Percentiles rank a stretch among this genome's conserved stretches.
phyloP scores from a whole-genome alignment of 2,113 vertebrate genomes.

The Amia ocellicauda region DNA sequence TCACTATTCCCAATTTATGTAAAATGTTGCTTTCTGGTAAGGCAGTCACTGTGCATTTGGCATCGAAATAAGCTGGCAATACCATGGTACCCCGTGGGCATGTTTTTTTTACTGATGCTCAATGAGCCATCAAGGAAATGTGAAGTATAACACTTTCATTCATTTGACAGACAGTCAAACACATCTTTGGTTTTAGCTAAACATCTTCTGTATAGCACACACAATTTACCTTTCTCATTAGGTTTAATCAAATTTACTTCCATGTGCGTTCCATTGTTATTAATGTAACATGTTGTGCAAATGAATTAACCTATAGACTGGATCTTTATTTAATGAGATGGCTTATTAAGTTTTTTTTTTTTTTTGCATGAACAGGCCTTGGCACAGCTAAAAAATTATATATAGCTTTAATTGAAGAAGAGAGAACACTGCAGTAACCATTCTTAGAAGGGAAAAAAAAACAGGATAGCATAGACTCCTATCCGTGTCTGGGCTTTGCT shows the following conservation, averaged over 20 bases:
- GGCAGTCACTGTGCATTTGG: background rate
- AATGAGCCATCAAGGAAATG: background rate
- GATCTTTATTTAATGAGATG: too few species aligned
- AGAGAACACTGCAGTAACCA: too few species aligned
- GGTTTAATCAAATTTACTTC: background rate
- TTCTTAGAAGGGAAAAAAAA: too few species aligned
- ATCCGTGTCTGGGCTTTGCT: too few species aligned
- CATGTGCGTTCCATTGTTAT: background rate
- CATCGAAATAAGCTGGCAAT: background rate
- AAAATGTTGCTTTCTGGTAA: background rate
- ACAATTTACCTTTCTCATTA: background rate
- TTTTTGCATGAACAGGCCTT: too few species aligned
- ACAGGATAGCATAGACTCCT: too few species aligned
- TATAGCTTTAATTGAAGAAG: too few species aligned
- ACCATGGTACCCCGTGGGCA: background rate
- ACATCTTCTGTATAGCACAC: background rate
- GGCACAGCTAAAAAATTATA: too few species aligned
- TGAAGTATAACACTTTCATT: background rate
- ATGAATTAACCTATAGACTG: too few species aligned
- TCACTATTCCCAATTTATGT: background rate
- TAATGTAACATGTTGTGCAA: background rate
- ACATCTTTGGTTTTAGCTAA: background rate
- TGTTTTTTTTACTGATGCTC: background rate
- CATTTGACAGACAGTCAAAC: background rate
- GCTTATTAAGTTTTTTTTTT: too few species aligned